Evolutionary conservation across 2,113 vertebrate genomes (phyloP), one percentile per base, ranked within the genome.

Genomic region (Larimichthys polyactis): DNA sequence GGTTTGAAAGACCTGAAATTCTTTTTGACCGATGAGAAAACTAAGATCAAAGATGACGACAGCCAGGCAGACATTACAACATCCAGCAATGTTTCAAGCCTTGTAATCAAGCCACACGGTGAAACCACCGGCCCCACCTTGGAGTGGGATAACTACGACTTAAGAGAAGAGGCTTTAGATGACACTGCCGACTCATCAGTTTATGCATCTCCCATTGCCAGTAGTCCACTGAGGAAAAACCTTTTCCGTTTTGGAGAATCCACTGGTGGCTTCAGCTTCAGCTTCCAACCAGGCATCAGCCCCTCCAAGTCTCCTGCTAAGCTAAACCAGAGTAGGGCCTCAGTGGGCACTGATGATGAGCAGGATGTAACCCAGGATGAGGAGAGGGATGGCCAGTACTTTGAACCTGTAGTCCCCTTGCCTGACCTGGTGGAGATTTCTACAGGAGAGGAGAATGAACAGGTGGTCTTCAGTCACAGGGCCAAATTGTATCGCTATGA

Each of bases 401-500:
- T 99, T 90, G 98, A 99, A 81, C 98, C 98, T 54, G 97, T 99
- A 16, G 96, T 99, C 24, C 97, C 98, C 40, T 92, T 99, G 77
- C 98, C 98, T 79, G 98, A 99, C 83, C 94, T 99, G 0, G 94
- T 99, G 24, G 96, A 99, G 71, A 94, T 96, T 72, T 97, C 96
- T 22, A 99, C 97, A 29, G 98, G 98, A 5, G 98, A 99, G 85
- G 98, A 99, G 93, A 97, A 99, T 20, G 98, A 99, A 68, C 96
- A 96, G 71, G 94, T 98, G n/a, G 89, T 99, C 43, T 99, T 99
- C 85, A 97, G 96, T 89, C 96, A 99, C 70, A 94, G 98, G 94
- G 97, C 98, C 86, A 99, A 99, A 89, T 94, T 99, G 12, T 99
- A 99, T 76, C 97, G 98, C 44, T 99, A 98, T 0, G 97, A 99